A percentile compares a stretch with the other conserved stretches of the same genome.
Conservation (phyloP, 2,113 vertebrate genomes). For the Melierax canorus region DNA sequence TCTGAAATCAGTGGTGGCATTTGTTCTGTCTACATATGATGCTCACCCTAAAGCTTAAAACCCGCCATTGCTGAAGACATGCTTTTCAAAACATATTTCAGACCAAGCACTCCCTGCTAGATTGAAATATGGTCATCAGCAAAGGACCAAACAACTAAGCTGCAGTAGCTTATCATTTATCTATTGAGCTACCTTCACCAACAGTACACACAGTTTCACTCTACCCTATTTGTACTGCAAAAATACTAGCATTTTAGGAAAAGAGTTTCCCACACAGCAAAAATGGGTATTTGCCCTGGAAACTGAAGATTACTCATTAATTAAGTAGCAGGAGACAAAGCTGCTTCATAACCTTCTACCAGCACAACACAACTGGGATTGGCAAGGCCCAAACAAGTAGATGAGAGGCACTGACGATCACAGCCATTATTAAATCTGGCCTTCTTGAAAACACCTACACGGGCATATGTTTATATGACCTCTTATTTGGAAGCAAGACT, state of each 20-base stretch:
- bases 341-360: not conserved
- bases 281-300: not conserved
- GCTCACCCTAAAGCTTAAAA: not conserved
- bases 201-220: fast-evolving
- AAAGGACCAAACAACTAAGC: not conserved
- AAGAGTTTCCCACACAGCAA: not conserved
- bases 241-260: not conserved
- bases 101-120: not conserved
- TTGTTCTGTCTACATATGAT: not conserved
- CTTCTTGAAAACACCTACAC: not conserved
- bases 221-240: not conserved
- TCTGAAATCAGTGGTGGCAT: not conserved
- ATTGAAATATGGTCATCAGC: not conserved
- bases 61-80: not conserved
- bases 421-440: not conserved
- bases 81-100: not conserved
- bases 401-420: not conserved
- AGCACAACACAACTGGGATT: not conserved
- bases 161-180: not conserved
- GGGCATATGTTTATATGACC: not conserved
- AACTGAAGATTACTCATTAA: not conserved
- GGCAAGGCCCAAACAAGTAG: not conserved
- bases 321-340: not conserved
- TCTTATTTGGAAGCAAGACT: not conserved
- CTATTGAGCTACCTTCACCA: not conserved